A percentile compares a stretch with the other conserved stretches of the same genome.
phyloP scores from a whole-genome alignment of 2,113 vertebrate genomes.

The Campylomormyrus tamandua region DNA sequence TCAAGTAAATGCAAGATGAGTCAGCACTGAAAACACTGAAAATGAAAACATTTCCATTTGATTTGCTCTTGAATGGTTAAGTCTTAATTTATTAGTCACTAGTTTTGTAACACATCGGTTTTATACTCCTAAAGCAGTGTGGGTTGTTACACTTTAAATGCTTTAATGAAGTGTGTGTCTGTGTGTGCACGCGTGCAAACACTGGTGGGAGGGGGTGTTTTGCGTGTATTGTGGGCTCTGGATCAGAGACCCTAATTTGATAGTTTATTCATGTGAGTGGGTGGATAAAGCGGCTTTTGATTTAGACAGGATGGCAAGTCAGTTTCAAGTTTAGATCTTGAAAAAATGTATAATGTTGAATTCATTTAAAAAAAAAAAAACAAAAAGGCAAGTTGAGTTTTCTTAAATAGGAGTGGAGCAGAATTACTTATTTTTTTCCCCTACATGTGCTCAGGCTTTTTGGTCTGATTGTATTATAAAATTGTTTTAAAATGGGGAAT shows the following conservation, averaged over 20 bases:
- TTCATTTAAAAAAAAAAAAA: neutral
- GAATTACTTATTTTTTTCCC: neutral
- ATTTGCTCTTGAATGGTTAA: neutral
- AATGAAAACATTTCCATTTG: conserved; percentile 3
- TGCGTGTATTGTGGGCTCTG: neutral
- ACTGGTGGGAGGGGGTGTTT: neutral
- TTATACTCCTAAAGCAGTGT: neutral
- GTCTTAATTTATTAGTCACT: neutral
- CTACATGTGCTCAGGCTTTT: neutral
- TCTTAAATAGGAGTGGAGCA: neutral
- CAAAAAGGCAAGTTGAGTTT: neutral
- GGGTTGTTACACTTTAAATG: neutral
- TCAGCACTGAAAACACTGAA: neutral
- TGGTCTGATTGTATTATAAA: neutral
- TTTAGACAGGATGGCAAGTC: neutral
- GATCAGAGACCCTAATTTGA: neutral
- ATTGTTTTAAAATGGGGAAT: neutral
- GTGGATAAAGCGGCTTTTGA: neutral
- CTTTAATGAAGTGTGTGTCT: neutral
- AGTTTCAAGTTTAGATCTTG: neutral
- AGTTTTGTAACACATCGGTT: neutral
- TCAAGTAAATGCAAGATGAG: conserved; percentile 13
- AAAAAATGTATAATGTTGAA: neutral
- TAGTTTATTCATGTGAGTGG: neutral
- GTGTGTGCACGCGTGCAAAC: neutral